Percentiles rank a stretch among this genome's conserved stretches.
These are phyloP conservation scores for Chrysaora quinquecirrha DNA, from an alignment of 30 jellyfish, hydroid and myxozoan genomes.

Conservation along the genomic window DNA sequence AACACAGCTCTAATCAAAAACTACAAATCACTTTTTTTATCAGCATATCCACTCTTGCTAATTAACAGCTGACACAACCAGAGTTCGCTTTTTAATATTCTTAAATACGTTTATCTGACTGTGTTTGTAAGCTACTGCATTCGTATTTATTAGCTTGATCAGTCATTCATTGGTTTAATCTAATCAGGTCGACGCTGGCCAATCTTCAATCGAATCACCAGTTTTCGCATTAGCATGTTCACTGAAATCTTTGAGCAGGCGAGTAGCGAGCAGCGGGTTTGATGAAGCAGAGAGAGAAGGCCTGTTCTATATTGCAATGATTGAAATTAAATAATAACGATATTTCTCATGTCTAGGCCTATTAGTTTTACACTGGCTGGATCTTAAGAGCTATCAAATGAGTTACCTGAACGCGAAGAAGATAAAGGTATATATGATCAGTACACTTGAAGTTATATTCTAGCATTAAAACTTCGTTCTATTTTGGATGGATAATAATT, in stretches of 20 bases:
- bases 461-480: too few relatives aligned
- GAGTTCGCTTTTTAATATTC: too few relatives aligned
- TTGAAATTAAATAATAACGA: neutral
- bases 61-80: too few relatives aligned
- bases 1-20: too few relatives aligned
- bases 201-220: conserved; percentile 69
- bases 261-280: conserved; percentile 64
- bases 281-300: conserved; percentile 1
- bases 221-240: conserved; percentile 56
- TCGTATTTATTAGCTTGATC: conserved; percentile 48
- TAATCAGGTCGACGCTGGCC: conserved; percentile 42
- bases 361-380: neutral
- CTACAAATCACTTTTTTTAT: too few relatives aligned
- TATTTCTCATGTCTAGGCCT: conserved; percentile 9
- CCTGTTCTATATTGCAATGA: neutral
- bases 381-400: conserved; percentile 8
- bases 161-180: conserved; percentile 46
- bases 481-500: too few relatives aligned
- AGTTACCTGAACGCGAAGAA: neutral
- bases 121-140: conserved; percentile 62
- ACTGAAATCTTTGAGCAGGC: conserved; percentile 46
- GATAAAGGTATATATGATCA: neutral
- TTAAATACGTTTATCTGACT: too few relatives aligned
- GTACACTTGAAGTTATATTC: too few relatives aligned
- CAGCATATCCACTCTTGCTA: too few relatives aligned